Base-by-base conservation (phyloP, 2,888 invertebrate genomes). In the Heteropelma amictum region DNA sequence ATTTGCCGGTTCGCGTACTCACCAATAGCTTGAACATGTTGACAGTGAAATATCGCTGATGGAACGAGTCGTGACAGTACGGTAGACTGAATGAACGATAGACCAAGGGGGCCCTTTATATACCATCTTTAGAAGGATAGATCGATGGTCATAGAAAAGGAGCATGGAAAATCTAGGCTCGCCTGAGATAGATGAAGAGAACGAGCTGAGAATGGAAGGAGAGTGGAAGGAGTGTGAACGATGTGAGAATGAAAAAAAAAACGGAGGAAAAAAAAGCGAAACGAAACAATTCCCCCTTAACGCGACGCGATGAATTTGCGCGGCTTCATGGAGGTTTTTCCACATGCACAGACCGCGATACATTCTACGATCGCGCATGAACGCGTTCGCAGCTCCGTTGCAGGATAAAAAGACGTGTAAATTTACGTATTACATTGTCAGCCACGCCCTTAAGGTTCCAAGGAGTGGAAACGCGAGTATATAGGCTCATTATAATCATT, bases 11-110 rank as follows among this genome's bases (percentile, higher is more conserved):
- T 28, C 12, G 30, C 28, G 42, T 79, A 87, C 92, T 92, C 90
- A 92, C 92, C 91, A 92, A 42, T 38, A 63, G 89, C 84, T 92
- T 92, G 90, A 91, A 92, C 92, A 92, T 92, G 88, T 91, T 92
- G 90, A 49, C 82, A 82, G 84, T 69, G 77, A n/a, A n/a, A 58
- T 80, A 77, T 73, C 69, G 53, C 65, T 74, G 40, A 80, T 38
- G 73, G 61, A 64, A 72, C 58, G 12, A 38, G n/a, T 65, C 40
- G 38, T 49, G 64, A 67, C 77, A 80, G 81, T 83, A 81, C 80
- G 78, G 82, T 81, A 72, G 83, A 86, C 85, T 85, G 84, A 84
- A 81, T 84, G 67, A 63, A 75, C 54, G 65, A 42, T 64, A 74
- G 70, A 56, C 75, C 45, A 60, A 65, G 67, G 54, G n/a, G 68